Conservation (phyloP, 35 echinoderm and acorn worm species). For the Apostichopus japonicus region DNA sequence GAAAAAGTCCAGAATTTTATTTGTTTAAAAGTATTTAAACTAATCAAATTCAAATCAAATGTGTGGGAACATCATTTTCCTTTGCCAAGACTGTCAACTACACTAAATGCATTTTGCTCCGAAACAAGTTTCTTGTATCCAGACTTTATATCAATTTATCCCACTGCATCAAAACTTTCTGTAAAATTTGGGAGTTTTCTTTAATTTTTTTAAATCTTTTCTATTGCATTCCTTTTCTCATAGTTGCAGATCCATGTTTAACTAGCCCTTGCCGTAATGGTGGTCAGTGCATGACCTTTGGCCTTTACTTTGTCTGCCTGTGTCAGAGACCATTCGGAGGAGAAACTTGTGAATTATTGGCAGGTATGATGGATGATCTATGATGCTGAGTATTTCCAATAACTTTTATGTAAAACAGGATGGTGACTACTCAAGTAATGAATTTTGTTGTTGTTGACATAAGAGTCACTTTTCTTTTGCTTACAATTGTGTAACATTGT, state of each 20-base stretch:
- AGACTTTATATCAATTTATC: not conserved
- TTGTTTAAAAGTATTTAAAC: too few species aligned
- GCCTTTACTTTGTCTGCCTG: conserved; percentile 26
- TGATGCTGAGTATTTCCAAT: not conserved
- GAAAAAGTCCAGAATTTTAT: too few species aligned
- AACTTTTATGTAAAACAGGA: not conserved
- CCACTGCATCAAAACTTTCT: not conserved
- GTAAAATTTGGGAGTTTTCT: not conserved
- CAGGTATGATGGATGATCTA: not conserved
- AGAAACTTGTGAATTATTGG: conserved; percentile 27
- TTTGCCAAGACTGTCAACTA: too few species aligned
- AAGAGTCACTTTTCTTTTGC: too few species aligned
- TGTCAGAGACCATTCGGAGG: not conserved
- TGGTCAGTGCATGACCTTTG: conserved; percentile 34
- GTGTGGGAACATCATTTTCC: too few species aligned
- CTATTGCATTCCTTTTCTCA: not conserved
- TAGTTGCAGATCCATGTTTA: conserved; percentile 20
- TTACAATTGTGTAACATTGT: too few species aligned
- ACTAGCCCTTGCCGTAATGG: conserved; percentile 26
- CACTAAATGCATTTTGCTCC: too few species aligned
- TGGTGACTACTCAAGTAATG: not conserved
- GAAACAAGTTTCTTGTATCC: too few species aligned
- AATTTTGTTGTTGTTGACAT: too few species aligned
- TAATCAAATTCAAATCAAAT: too few species aligned
- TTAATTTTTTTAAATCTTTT: not conserved